Evolutionary conservation across 1,140 invertebrate species (phyloP).

Genomic region (Spodoptera frugiperda): DNA sequence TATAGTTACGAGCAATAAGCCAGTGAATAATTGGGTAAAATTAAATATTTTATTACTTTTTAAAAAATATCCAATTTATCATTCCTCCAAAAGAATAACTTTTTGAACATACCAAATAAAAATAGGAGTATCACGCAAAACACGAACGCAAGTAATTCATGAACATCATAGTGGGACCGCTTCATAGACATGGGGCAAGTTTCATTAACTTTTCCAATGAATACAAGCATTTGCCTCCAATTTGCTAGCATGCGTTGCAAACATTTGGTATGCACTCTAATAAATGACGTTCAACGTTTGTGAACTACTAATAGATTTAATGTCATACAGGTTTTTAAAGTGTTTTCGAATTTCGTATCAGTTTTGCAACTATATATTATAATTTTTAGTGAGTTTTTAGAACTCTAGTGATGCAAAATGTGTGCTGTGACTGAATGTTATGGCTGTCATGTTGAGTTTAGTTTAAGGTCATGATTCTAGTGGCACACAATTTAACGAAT

Average conservation of each 20-base stretch:
- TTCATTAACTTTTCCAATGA: slow-evolving; percentile 83
- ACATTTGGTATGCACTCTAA: slow-evolving; percentile 61
- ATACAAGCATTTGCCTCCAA: slow-evolving; percentile 75
- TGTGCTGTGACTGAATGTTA: no score
- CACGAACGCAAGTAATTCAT: slow-evolving; percentile 37
- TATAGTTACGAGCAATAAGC: no score
- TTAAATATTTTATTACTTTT: no score
- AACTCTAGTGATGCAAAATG: no score
- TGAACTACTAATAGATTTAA: background rate
- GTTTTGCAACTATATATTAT: background rate
- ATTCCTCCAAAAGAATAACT: no score
- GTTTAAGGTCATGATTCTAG: no score
- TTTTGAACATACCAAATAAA: no score
- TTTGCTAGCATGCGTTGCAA: slow-evolving; percentile 66
- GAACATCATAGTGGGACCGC: slow-evolving; percentile 49
- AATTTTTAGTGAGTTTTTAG: no score
- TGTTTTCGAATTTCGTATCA: background rate
- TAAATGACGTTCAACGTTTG: background rate
- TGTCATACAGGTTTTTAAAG: background rate
- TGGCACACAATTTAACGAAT: no score
- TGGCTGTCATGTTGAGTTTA: no score
- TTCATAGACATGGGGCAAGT: slow-evolving; percentile 72
- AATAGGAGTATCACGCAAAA: background rate
- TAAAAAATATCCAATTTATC: no score
- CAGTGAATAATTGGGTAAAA: no score